phyloP scores from a whole-genome alignment of 2,113 vertebrate genomes.

The Scomber japonicus region DNA sequence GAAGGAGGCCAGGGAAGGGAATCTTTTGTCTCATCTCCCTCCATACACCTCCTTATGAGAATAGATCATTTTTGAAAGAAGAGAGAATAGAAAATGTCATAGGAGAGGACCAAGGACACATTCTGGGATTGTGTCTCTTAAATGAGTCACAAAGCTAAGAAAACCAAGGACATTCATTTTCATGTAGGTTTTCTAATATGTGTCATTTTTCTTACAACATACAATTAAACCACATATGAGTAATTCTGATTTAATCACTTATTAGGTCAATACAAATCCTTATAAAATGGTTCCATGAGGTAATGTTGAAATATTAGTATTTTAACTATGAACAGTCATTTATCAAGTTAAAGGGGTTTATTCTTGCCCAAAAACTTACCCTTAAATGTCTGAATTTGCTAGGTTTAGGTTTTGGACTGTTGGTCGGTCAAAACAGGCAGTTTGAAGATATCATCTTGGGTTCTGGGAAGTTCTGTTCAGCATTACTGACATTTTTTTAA shows the following conservation, averaged over 20 bases:
- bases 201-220: too few relatives aligned
- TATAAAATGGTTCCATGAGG: too few relatives aligned
- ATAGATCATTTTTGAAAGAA: conserved; percentile 26
- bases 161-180: too few relatives aligned
- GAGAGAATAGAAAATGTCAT: conserved; percentile 14
- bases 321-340: background rate
- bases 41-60: conserved; percentile 21
- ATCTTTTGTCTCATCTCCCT: conserved; percentile 1
- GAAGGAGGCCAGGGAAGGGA: conserved; percentile 1
- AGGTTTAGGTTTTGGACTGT: background rate
- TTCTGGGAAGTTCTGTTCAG: too few relatives aligned
- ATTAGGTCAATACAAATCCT: too few relatives aligned
- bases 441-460: background rate
- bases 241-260: too few relatives aligned
- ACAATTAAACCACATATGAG: background rate
- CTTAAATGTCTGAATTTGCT: background rate
- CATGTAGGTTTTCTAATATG: too few relatives aligned
- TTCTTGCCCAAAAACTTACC: background rate
- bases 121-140: background rate
- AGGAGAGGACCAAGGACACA: background rate
- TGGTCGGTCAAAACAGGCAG: background rate
- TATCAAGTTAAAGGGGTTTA: background rate
- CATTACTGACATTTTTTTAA: background rate
- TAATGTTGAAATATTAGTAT: too few relatives aligned
- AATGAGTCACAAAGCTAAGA: background rate